These are phyloP conservation scores for Pteromalus puparum DNA, from an alignment of 1,140 invertebrate genomes.

Conservation along the genomic window DNA sequence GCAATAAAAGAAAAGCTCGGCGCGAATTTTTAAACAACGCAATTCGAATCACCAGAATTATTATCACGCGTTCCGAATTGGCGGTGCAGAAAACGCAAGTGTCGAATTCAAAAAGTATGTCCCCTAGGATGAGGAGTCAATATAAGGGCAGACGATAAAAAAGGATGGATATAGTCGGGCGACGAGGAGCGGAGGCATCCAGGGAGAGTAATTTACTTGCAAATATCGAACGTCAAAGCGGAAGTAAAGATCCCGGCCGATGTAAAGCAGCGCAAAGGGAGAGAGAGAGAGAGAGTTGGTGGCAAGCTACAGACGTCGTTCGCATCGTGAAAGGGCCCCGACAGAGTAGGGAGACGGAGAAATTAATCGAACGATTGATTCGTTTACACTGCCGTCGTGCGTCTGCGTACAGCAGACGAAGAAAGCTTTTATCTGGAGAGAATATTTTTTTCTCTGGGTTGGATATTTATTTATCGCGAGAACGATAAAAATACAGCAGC, in stretches of 20 bases:
- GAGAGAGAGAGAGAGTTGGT: neutral
- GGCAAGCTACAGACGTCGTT: conserved; percentile 18
- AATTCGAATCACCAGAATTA: neutral
- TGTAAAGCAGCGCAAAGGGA: conserved; percentile 35
- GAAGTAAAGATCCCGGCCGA: conserved; percentile 29
- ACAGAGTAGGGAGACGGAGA: conserved; percentile 21
- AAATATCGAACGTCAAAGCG: conserved; percentile 44
- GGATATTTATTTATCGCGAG: too few species aligned
- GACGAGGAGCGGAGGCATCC: conserved; percentile 29
- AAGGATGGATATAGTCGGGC: neutral
- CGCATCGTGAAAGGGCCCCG: conserved; percentile 18
- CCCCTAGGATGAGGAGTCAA: neutral
- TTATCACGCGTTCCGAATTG: conserved; percentile 29
- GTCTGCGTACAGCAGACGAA: neutral
- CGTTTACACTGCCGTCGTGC: neutral
- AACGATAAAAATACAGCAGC: too few species aligned
- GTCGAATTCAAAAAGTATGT: conserved; percentile 35
- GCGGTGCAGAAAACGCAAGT: conserved; percentile 27
- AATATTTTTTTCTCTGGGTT: too few species aligned
- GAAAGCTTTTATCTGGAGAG: neutral
- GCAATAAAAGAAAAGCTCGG: neutral
- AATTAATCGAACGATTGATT: conserved; percentile 44
- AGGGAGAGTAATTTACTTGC: conserved; percentile 50
- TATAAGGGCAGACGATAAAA: conserved; percentile 11
- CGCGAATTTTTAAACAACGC: too few species aligned